Percentiles rank a stretch among this genome's conserved stretches.
Conservation (phyloP, 2,888 invertebrate genomes). For the Eugnorisma glareosa region DNA sequence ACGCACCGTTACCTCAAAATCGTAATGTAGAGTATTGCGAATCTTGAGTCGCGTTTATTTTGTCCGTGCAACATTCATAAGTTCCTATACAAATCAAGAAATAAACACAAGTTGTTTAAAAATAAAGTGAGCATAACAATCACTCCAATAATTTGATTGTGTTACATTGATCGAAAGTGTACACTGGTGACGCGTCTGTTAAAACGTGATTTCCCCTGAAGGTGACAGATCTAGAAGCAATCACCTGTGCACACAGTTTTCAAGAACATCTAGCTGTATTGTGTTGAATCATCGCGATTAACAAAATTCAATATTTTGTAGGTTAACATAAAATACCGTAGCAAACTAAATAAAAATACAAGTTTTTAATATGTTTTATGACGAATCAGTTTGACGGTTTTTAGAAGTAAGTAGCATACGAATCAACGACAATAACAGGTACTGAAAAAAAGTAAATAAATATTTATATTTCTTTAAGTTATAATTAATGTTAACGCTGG, state of each 20-base stretch:
- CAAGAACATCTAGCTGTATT: conserved; percentile 48
- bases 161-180: conserved; percentile 52
- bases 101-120: conserved; percentile 16
- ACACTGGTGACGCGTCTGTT: conserved; percentile 54
- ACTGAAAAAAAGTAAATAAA: not conserved
- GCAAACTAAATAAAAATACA: not conserved
- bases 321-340: conserved; percentile 4
- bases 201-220: conserved; percentile 59
- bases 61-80: not conserved
- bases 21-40: not conserved
- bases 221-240: conserved; percentile 56
- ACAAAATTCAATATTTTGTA: conserved; percentile 24
- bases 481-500: conserved; percentile 16
- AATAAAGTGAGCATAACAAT: conserved; percentile 30
- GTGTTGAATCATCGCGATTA: conserved; percentile 44
- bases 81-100: not conserved
- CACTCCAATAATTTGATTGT: conserved; percentile 44
- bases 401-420: not conserved
- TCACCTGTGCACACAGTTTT: conserved; percentile 64
- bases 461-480: not conserved
- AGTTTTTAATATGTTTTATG: not conserved
- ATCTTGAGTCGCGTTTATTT: not conserved
- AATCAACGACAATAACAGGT: not conserved
- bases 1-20: not conserved
- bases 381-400: not conserved